Evolutionary conservation across 2,113 vertebrate species (phyloP).

Genomic region (Neolamprologus toae): DNA sequence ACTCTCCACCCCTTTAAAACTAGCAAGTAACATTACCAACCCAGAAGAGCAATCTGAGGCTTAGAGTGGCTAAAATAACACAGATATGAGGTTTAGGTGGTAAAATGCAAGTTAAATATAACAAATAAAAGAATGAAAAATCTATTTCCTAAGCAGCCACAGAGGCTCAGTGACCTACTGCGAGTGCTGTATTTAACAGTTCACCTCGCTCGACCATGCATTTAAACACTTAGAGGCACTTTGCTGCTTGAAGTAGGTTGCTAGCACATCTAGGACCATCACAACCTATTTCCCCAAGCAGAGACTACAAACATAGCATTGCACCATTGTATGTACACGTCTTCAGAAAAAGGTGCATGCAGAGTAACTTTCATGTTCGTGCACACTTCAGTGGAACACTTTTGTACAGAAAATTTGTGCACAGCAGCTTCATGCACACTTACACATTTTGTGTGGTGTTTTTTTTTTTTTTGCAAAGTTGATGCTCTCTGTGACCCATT

Average conservation of each 20-base stretch:
- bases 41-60: neutral
- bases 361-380: neutral
- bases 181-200: neutral
- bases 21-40: neutral
- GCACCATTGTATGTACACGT: neutral
- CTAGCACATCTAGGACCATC: neutral
- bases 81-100: neutral
- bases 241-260: constrained; percentile 21
- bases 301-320: neutral
- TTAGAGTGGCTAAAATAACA: neutral
- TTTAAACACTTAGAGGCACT: constrained; percentile 40
- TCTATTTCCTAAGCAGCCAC: neutral
- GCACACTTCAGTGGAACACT: neutral
- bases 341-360: neutral
- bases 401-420: neutral
- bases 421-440: neutral
- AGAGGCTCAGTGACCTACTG: neutral
- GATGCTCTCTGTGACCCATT: constrained; percentile 26
- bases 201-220: constrained; percentile 23
- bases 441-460: neutral
- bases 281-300: constrained; percentile 14
- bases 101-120: neutral
- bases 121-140: neutral
- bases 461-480: neutral
- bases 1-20: neutral